Conservation (phyloP, 2,888 invertebrate genomes). For the Ommatoiulus sabulosus region DNA sequence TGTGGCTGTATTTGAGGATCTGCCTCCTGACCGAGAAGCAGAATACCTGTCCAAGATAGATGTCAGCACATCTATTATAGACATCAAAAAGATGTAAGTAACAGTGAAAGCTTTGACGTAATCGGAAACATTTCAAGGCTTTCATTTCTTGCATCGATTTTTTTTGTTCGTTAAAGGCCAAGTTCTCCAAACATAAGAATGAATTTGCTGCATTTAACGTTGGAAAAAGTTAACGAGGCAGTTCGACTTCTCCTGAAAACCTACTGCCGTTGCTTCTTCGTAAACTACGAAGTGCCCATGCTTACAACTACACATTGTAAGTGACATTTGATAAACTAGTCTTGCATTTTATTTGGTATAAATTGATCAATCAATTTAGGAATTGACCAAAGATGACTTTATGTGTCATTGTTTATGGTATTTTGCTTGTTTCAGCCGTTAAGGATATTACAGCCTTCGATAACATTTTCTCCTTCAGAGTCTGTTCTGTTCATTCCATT, state of each 20-base stretch:
- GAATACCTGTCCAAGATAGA: not conserved
- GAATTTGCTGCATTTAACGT: conserved; percentile 59
- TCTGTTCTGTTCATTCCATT: conserved; percentile 62
- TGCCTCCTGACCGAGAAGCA: not conserved
- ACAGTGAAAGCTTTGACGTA: not conserved
- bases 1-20: not conserved
- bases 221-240: conserved; percentile 76
- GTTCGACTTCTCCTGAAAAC: conserved; percentile 86
- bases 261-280: conserved; percentile 85
- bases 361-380: no score
- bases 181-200: conserved; percentile 51
- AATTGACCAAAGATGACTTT: no score
- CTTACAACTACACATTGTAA: not conserved
- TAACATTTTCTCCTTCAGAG: conserved; percentile 67
- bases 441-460: conserved; percentile 65
- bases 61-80: not conserved
- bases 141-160: not conserved
- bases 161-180: conserved; percentile 56
- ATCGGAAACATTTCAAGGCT: not conserved
- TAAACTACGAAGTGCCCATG: conserved; percentile 77
- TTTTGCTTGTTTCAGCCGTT: conserved; percentile 59
- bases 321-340: not conserved
- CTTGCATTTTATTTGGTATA: not conserved
- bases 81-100: conserved; percentile 11
- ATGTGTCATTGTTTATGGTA: no score